These are phyloP conservation scores for Cottoperca gobio DNA, from an alignment of 2,797 vertebrate genomes.

Conservation along the genomic window DNA sequence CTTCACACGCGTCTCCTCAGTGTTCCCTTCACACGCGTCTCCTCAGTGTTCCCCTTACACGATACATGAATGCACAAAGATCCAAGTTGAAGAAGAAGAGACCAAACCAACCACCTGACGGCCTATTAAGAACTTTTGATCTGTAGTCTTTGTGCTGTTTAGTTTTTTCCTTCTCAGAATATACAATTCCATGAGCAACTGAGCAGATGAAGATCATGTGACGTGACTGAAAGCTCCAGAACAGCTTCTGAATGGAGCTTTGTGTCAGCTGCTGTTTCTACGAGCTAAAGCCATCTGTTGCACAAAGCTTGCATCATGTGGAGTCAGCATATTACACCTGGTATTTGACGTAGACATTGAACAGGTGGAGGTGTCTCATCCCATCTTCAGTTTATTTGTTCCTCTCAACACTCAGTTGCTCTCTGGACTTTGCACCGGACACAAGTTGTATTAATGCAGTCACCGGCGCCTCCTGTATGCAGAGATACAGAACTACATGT, in stretches of 20 bases:
- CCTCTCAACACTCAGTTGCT: not conserved
- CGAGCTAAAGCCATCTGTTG: no score
- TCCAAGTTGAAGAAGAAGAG: not conserved
- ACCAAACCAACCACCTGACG: not conserved
- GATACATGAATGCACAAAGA: no score
- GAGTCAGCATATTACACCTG: not conserved
- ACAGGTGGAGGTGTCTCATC: not conserved
- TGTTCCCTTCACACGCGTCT: no score
- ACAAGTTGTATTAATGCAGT: not conserved
- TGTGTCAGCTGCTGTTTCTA: no score
- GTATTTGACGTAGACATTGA: not conserved
- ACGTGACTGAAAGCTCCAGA: not conserved
- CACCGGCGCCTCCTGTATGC: not conserved
- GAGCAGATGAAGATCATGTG: not conserved
- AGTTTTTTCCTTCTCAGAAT: not conserved
- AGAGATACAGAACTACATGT: not conserved
- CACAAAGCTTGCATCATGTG: not conserved
- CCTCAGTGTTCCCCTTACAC: constrained; percentile 42
- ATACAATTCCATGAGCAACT: not conserved
- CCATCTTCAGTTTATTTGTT: not conserved
- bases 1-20: no score
- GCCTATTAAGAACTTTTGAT: not conserved
- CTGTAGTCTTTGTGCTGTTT: not conserved
- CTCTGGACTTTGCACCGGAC: constrained; percentile 51
- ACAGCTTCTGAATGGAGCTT: not conserved